Conservation (phyloP, 2,888 invertebrate genomes). For the Prosopocoilus inquinatus region DNA sequence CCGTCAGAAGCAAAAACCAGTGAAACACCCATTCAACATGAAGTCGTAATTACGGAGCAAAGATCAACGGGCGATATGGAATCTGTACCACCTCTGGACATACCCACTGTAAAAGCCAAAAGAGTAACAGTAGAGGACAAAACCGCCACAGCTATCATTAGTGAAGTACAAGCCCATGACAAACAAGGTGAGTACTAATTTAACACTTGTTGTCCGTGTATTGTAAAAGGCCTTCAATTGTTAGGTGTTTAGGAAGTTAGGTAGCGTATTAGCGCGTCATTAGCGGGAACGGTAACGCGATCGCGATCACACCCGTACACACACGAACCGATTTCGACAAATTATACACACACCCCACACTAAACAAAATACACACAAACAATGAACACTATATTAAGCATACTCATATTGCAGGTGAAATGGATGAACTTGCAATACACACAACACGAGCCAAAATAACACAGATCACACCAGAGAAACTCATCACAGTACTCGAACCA, state of each 20-base stretch:
- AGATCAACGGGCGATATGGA: slow-evolving; percentile 52
- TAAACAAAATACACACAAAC: slow-evolving; percentile 8
- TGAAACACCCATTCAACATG: slow-evolving; percentile 40
- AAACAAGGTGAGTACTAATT: slow-evolving; percentile 52
- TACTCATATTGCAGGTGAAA: slow-evolving; percentile 43
- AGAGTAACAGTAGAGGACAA: slow-evolving; percentile 45
- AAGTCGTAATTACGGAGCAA: slow-evolving; percentile 54
- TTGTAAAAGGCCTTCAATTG: slow-evolving; percentile 11
- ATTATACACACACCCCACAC: slow-evolving; percentile 15
- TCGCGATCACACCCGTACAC: slow-evolving; percentile 12
- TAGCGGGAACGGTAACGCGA: neutral
- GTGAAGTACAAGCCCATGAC: slow-evolving; percentile 52
- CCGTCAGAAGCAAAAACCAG: slow-evolving; percentile 23
- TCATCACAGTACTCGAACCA: slow-evolving; percentile 42
- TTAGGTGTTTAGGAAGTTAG: slow-evolving; percentile 13
- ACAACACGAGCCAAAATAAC: slow-evolving; percentile 47
- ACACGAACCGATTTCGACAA: slow-evolving; percentile 14
- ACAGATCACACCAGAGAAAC: slow-evolving; percentile 39
- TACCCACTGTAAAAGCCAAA: slow-evolving; percentile 51
- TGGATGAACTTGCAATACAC: slow-evolving; percentile 48
- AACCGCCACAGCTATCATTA: slow-evolving; percentile 48
- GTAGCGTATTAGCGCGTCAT: neutral
- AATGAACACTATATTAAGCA: slow-evolving; percentile 17
- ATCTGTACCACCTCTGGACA: slow-evolving; percentile 47
- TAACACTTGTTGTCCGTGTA: slow-evolving; percentile 16